Evolutionary conservation across 2,797 vertebrate species (phyloP), one percentile per base, ranked within the genome.

Genomic region (Sebastes alutus): DNA sequence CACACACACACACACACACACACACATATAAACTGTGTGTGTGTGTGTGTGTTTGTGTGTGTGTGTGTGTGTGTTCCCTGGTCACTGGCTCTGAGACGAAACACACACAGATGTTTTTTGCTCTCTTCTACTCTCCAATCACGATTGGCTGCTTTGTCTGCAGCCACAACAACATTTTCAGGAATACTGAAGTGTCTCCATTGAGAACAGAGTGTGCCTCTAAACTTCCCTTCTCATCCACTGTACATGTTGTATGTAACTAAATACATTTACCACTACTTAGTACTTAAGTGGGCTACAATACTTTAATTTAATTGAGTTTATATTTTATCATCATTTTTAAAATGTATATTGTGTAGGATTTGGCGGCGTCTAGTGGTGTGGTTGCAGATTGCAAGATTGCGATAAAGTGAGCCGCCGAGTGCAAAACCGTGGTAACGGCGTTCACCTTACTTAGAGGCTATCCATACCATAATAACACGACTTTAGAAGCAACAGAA

Each of bases 91-190:
- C 46, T 38, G 32, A 80, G 77, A 85, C 5, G 30, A 87, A 85
- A 88, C 80, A 59, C 82, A 72, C 56, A 77, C 78, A 89, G 49
- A 75, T 78, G 72, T 82, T 87, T 81, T 69, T 77, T 75, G 68
- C 60, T 77, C 66, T 83, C 61, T 74, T 78, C 67, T 82, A 78
- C 81, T 88, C 75, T 84, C 49, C 33, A 66, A 2, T 85, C 65
- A 80, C n/a, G 38, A 75, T 78, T 68, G 42, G 52, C 30, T 69
- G 56, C 23, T 46, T 85, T 67, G 30, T 72, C 54, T 71, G 49
- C 59, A 72, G 35, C 25, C 60, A 77, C 52, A 73, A 63, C 61
- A 70, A 46, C 29, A 1, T 55, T 74, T 80, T 35, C 11, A 60
- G 55, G 23, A 38, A 20, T 8, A 20, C 49, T 46, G 22, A 14